Base-by-base conservation (phyloP, 2,797 vertebrate genomes). In the Meda fulgida region DNA sequence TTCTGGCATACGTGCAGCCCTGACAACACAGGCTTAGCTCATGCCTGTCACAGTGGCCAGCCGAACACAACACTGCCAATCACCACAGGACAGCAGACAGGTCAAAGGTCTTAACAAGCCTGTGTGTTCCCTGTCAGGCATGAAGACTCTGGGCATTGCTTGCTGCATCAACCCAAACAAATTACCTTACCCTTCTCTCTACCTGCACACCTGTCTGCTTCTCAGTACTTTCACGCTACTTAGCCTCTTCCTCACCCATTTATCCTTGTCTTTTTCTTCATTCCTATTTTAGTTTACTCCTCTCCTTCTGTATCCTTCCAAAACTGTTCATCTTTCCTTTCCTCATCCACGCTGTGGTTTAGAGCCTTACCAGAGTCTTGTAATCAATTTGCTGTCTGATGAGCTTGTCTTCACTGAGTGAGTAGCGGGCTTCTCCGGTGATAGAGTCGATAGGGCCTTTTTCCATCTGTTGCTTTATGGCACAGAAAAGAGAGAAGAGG, bases 401-500 rank as follows among this genome's bases (percentile, higher is more conserved):
- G 91, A 99, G 97, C 89, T 99, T 99, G 96, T 99, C 98, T 91
- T 99, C 98, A 0, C 98, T 99, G 89, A 99, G 95, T 0, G 98
- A 99, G 89, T 99, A 99, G 83, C 98, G 96, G 0, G 98, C 98
- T 92, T 99, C 98, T 11, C 98, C 98, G 0, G 98, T 99, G 94
- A 99, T 99, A 31, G 97, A 96, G 67, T 99, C 98, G 0, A 99
- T 99, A 84, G 98, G 98, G 3, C 98, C 98, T 89, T 99, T 99
- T 93, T 99, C 98, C 98, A 99, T 99, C 94, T 99, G 98, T 94
- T 99, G 98, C 92, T 99, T 99, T 95, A 99, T 99, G 93, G 98
- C 97, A 84, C 97, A 99, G 93, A 98, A 99, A 53, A 99, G 95
- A 67, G 97, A 99, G 93, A 99, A 99, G 36, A 99, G 96, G 26